Percentiles rank a stretch among this genome's conserved stretches.
Evolutionary conservation across 2,113 vertebrate genomes (phyloP).

Genomic region (Microcebus jonahi): DNA sequence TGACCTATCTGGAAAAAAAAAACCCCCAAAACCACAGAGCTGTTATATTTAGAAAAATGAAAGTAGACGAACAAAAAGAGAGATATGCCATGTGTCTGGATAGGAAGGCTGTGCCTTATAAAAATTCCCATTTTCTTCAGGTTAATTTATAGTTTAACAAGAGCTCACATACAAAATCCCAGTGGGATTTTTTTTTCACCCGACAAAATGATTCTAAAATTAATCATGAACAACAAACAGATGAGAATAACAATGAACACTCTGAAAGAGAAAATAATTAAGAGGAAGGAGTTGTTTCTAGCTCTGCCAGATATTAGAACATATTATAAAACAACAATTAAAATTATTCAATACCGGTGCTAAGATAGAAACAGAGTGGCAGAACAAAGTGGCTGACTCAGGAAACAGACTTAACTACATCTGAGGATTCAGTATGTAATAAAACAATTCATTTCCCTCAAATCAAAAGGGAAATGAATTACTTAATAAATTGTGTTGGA

Average conservation of each 20-base stretch:
- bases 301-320: constrained; percentile 73
- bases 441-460: constrained; percentile 62
- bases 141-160: constrained; percentile 76
- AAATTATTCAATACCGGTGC: constrained; percentile 63
- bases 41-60: constrained; percentile 67
- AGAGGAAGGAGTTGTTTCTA: constrained; percentile 61
- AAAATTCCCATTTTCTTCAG: constrained; percentile 64
- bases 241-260: constrained; percentile 77
- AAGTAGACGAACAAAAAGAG: constrained; percentile 52
- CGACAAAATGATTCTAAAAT: constrained; percentile 79
- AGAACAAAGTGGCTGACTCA: constrained; percentile 53
- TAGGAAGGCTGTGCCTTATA: constrained; percentile 18
- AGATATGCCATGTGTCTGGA: neutral
- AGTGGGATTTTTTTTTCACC: constrained; percentile 55
- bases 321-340: constrained; percentile 80
- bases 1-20: constrained; percentile 44
- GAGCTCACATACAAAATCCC: constrained; percentile 57
- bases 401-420: constrained; percentile 63
- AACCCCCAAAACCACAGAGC: neutral
- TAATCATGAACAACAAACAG: constrained; percentile 79
- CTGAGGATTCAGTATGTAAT: constrained; percentile 51
- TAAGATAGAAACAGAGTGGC: constrained; percentile 37
- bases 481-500: constrained; percentile 70
- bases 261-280: constrained; percentile 78
- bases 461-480: constrained; percentile 68